Conservation (phyloP, 2,113 vertebrate genomes). For the Aythya baeri region DNA sequence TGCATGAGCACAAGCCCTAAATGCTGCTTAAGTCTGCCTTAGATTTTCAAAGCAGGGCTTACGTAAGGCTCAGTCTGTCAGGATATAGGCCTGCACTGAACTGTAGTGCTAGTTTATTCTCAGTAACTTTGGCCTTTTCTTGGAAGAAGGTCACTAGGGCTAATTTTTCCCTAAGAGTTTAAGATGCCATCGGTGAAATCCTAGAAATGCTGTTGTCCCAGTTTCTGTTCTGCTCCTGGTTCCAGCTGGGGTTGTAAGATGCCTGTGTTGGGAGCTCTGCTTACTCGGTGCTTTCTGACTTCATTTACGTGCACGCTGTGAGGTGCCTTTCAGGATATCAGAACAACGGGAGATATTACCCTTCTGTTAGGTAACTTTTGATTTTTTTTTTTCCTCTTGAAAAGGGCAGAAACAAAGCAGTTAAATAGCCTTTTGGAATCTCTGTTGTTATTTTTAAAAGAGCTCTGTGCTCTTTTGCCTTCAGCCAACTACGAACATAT, state of each 20-base stretch:
- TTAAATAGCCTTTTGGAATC: not conserved
- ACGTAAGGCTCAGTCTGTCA: not conserved
- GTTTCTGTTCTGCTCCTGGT: not conserved
- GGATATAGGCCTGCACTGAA: not conserved
- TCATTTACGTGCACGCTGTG: not conserved
- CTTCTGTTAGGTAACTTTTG: not conserved
- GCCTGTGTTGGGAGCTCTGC: not conserved
- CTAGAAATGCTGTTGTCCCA: not conserved
- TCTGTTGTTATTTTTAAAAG: conserved; percentile 2
- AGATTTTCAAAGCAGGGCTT: not conserved
- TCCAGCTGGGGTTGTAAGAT: not conserved
- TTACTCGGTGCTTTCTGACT: not conserved
- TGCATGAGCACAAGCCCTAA: not conserved
- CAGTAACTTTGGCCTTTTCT: not conserved
- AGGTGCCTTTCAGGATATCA: not conserved
- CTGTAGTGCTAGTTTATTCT: not conserved
- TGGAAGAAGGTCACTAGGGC: not conserved
- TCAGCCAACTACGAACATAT: not conserved
- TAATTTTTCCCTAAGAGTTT: not conserved
- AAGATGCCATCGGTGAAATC: not conserved
- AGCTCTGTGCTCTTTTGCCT: not conserved
- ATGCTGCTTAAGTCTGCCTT: not conserved
- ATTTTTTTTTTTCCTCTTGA: not conserved
- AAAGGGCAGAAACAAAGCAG: not conserved
- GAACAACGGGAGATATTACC: not conserved